Evolutionary conservation across 2,888 invertebrate genomes (phyloP).

Genomic region (Protonemura montana): DNA sequence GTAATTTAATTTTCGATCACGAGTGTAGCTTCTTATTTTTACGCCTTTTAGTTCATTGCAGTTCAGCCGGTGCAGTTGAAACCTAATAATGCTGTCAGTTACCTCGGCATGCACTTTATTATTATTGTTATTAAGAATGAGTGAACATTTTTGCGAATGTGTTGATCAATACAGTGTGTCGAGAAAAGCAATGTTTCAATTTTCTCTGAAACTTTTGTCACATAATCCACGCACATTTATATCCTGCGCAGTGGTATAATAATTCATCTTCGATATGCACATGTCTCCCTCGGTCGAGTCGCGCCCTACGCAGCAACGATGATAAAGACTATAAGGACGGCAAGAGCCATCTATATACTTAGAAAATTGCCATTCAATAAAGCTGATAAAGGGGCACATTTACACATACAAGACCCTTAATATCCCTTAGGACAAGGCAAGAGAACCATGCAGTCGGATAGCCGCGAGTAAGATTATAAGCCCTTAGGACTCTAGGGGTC

Average conservation of each 20-base stretch:
- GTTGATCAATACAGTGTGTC: not conserved
- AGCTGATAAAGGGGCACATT: conserved; percentile 17
- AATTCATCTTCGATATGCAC: conserved; percentile 4
- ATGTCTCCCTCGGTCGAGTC: not conserved
- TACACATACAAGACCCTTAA: not conserved
- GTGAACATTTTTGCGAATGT: not conserved
- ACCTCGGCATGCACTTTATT: not conserved
- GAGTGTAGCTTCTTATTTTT: not conserved
- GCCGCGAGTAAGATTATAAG: not conserved
- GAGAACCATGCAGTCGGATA: not conserved
- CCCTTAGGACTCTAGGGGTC: not conserved
- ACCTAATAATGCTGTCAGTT: not conserved
- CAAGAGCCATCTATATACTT: not conserved
- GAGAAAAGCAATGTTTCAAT: not conserved
- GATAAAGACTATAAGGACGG: not conserved
- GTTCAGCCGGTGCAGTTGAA: not conserved
- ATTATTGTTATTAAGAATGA: not conserved
- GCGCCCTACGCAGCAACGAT: not conserved
- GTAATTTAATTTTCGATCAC: conserved; percentile 32
- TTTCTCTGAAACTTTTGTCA: not conserved
- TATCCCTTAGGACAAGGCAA: conserved; percentile 13
- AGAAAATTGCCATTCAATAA: conserved; percentile 18
- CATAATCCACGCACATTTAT: not conserved
- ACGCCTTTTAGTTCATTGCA: not conserved
- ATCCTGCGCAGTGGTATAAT: not conserved